Base-by-base conservation (phyloP, 2,113 vertebrate genomes). In the Lophura nycthemera region DNA sequence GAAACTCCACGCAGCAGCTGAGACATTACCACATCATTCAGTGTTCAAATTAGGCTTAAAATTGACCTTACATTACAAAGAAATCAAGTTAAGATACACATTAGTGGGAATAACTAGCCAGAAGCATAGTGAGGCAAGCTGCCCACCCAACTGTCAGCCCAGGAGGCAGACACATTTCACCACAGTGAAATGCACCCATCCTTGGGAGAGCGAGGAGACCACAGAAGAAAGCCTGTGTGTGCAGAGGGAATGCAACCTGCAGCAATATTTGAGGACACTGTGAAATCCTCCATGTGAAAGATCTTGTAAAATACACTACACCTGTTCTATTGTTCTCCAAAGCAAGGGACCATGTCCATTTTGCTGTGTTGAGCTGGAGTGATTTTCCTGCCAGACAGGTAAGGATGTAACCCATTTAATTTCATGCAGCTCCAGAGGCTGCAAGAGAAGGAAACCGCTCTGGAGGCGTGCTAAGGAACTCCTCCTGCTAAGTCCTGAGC, bases 351-450 rank as follows among this genome's bases (percentile, higher is more conserved):
- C 3, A 38, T 83, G 70, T 42, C 12, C 17, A 84, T 82, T 87
- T 85, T 89, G 27, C n/a, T 85, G 82, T 52, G 47, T 11, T 72
- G n/a, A 89, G 34, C 34, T 69, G 29, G 61, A 43, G 60, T 38
- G 34, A 61, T 65, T 75, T 89, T 87, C 70, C 81, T 75, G 77
- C 42, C 63, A 64, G 48, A 30, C 13, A 93, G 40, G 81, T 45
- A 92, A 69, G 47, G 48, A 50, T 54, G 76, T 65, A 89, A 92
- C 78, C 48, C 34, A 30, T 85, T 82, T 64, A 32, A 69, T 84
- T 91, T 82, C 84, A 70, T 52, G 78, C 71, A 91, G 93, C 66
- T 91, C 63, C 47, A 84, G 56, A 83, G 45, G 72, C 60, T 82
- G 47, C 59, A 89, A 34, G 75, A 83, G 67, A 74, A 95, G 60